A percentile compares a stretch with the other conserved stretches of the same genome.
phyloP scores from a whole-genome alignment of 1,140 invertebrate genomes.

The Panulirus ornatus region DNA sequence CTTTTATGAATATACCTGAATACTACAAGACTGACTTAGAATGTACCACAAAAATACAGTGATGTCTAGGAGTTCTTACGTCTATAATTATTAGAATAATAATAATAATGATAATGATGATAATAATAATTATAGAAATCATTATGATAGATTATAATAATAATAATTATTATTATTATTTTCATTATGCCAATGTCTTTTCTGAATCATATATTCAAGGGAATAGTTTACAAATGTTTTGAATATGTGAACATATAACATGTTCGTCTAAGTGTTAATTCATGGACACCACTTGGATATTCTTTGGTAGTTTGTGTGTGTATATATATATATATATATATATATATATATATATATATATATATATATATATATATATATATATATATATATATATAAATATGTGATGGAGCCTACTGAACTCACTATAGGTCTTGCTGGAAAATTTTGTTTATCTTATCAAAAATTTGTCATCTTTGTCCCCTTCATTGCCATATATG shows the following conservation, averaged over 20 bases:
- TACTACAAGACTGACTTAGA: too few species aligned
- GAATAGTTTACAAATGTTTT: not conserved
- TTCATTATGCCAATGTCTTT: not conserved
- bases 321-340: slow-evolving; percentile 48
- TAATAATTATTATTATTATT: not conserved
- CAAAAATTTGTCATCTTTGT: too few species aligned
- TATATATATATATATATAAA: slow-evolving; percentile 17
- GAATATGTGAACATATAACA: not conserved
- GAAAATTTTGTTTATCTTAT: too few species aligned
- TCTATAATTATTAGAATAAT: too few species aligned
- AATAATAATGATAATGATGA: not conserved
- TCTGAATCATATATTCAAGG: not conserved
- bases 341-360: slow-evolving; percentile 31
- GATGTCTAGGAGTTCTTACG: too few species aligned
- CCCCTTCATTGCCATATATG: too few species aligned
- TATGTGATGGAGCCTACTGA: too few species aligned
- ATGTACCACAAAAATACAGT: too few species aligned
- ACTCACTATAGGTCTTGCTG: too few species aligned
- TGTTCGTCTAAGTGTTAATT: not conserved
- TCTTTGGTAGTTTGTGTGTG: too few species aligned
- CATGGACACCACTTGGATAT: not conserved
- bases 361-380: slow-evolving; percentile 2
- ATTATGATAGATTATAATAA: not conserved
- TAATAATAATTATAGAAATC: not conserved
- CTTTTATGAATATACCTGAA: too few species aligned